Evolutionary conservation across 30 jellyfish, hydroid and myxozoan species (phyloP).

Genomic region (Hydractinia symbiolongicarpus): DNA sequence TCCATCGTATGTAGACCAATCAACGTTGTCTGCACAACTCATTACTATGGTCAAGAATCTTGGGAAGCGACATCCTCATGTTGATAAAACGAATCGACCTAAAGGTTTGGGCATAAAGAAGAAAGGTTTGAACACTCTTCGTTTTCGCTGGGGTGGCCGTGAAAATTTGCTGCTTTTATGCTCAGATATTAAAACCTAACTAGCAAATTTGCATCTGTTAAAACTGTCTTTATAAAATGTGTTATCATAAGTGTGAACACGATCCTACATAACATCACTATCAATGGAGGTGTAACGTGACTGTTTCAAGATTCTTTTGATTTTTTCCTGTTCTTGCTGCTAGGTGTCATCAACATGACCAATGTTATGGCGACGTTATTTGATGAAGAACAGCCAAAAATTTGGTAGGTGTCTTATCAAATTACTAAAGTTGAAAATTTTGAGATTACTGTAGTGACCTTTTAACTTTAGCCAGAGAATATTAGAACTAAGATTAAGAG

Average conservation of each 20-base stretch:
- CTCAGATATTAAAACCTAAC: not conserved
- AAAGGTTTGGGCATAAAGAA: not conserved
- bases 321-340: not conserved
- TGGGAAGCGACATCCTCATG: slow-evolving; percentile 11
- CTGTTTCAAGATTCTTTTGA: not conserved
- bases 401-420: slow-evolving; percentile 5
- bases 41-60: slow-evolving; percentile 6
- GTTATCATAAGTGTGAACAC: no score
- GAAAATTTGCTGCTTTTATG: not conserved
- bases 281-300: not conserved
- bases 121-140: slow-evolving; percentile 3
- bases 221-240: no score
- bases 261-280: no score
- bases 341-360: slow-evolving; percentile 24
- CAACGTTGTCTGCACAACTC: not conserved
- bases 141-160: not conserved
- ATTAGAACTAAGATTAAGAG: no score
- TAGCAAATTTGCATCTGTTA: no score
- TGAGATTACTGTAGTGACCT: no score
- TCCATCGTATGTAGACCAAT: slow-evolving; percentile 20
- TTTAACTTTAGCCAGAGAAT: no score
- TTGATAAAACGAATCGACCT: not conserved
- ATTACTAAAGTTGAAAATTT: no score
- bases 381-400: not conserved
- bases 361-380: slow-evolving; percentile 21